Conservation (phyloP, 37 sponge, comb jelly and placozoan species). For the Agelas oroides region DNA sequence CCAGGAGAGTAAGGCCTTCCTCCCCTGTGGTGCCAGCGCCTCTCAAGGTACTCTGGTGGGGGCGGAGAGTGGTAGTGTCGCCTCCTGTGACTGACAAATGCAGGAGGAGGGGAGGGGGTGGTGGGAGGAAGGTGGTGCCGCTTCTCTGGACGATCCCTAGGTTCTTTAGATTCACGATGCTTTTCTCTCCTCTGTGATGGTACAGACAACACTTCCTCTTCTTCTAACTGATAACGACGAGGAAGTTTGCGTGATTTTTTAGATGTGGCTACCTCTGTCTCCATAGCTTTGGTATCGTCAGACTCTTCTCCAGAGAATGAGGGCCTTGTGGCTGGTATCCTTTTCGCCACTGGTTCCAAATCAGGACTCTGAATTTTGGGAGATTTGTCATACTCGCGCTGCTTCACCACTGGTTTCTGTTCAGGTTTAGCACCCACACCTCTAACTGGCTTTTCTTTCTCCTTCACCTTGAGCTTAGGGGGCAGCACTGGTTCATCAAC, state of each 20-base stretch:
- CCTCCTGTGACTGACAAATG: background rate
- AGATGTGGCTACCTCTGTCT: background rate
- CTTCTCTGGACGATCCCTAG: conserved; percentile 14
- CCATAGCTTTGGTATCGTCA: background rate
- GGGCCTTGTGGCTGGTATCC: background rate
- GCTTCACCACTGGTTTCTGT: conserved; percentile 5
- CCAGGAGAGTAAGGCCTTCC: conserved; percentile 11
- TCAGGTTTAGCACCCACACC: background rate
- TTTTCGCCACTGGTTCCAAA: background rate
- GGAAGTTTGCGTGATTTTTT: conserved; percentile 29
- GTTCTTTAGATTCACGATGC: conserved; percentile 21
- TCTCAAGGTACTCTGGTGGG: conserved; percentile 26
- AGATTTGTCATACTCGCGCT: background rate
- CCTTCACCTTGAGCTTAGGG: too few species aligned
- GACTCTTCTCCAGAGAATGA: conserved; percentile 3
- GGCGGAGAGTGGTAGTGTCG: conserved; percentile 7
- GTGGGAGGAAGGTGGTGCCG: background rate
- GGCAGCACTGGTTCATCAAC: background rate
- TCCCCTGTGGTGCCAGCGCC: conserved; percentile 12
- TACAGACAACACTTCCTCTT: background rate
- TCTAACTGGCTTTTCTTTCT: background rate
- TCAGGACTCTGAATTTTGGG: too few species aligned
- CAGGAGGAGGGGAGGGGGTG: conserved; percentile 24
- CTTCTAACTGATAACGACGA: conserved; percentile 40
- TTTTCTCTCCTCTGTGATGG: background rate